phyloP scores from a whole-genome alignment of 2,113 vertebrate genomes.

The Thalassoma bifasciatum region DNA sequence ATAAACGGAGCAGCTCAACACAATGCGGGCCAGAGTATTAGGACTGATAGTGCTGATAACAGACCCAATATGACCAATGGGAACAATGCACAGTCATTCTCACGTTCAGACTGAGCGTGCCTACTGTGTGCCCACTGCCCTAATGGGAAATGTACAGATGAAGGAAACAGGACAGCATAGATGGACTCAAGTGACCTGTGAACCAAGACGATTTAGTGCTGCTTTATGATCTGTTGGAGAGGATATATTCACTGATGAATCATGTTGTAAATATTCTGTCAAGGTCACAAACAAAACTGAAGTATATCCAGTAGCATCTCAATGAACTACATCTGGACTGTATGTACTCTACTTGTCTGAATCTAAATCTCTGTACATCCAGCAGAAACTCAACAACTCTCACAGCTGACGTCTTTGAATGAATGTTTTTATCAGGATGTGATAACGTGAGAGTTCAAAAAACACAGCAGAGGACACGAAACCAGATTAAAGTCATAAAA shows the following conservation, averaged over 20 bases:
- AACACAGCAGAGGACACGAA: too few species aligned
- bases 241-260: neutral
- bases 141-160: slow-evolving; percentile 62
- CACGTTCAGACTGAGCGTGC: slow-evolving; percentile 72
- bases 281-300: too few species aligned
- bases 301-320: too few species aligned
- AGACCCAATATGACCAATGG: slow-evolving; percentile 70
- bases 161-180: slow-evolving; percentile 31
- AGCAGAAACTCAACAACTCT: too few species aligned
- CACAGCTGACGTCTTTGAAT: too few species aligned
- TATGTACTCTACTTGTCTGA: too few species aligned
- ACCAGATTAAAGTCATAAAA: too few species aligned
- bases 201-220: slow-evolving; percentile 9
- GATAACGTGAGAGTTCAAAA: too few species aligned
- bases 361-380: too few species aligned
- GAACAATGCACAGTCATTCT: slow-evolving; percentile 76
- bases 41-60: slow-evolving; percentile 76
- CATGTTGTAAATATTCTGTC: too few species aligned
- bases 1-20: slow-evolving; percentile 77
- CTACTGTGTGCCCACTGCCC: slow-evolving; percentile 66
- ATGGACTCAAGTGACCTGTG: slow-evolving; percentile 58
- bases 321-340: too few species aligned
- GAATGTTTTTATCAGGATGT: too few species aligned
- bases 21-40: slow-evolving; percentile 76
- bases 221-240: slow-evolving; percentile 17